Percentiles rank a stretch among this genome's conserved stretches.
phyloP scores from a whole-genome alignment of 1,140 invertebrate genomes.

The Ruditapes philippinarum region DNA sequence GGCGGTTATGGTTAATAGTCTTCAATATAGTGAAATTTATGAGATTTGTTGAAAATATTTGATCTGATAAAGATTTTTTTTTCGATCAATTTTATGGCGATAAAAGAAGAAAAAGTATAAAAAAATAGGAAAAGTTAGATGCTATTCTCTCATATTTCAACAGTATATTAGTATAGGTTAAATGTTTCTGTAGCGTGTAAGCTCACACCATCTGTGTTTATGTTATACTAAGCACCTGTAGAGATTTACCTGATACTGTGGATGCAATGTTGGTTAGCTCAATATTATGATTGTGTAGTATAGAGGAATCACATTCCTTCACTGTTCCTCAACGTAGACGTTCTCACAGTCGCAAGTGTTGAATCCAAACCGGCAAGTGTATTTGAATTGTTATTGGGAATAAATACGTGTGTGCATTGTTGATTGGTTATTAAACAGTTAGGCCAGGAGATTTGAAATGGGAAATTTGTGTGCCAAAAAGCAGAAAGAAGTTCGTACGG shows the following conservation, averaged over 20 bases:
- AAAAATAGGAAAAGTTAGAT: too few relatives aligned
- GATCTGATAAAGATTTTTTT: too few relatives aligned
- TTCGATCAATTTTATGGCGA: too few relatives aligned
- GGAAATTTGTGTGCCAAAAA: conserved; percentile 59
- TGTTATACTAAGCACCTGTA: conserved; percentile 36
- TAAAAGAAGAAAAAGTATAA: too few relatives aligned
- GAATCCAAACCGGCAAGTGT: neutral
- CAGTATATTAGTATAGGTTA: too few relatives aligned
- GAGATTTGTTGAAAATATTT: too few relatives aligned
- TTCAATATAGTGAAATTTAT: too few relatives aligned
- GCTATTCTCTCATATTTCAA: too few relatives aligned
- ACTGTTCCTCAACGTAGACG: neutral
- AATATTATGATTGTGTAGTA: neutral
- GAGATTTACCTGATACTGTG: neutral
- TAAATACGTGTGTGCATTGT: neutral
- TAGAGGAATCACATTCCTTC: conserved; percentile 19
- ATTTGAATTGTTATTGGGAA: neutral
- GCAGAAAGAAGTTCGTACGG: conserved; percentile 13
- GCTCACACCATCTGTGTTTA: conserved; percentile 1
- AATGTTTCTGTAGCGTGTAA: neutral
- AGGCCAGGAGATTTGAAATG: neutral
- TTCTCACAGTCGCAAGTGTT: conserved; percentile 15
- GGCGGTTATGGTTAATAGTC: too few relatives aligned
- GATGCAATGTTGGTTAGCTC: neutral
- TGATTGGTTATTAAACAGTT: conserved; percentile 12